Evolutionary conservation across 2,888 invertebrate species (phyloP).

Genomic region (Vanessa cardui): DNA sequence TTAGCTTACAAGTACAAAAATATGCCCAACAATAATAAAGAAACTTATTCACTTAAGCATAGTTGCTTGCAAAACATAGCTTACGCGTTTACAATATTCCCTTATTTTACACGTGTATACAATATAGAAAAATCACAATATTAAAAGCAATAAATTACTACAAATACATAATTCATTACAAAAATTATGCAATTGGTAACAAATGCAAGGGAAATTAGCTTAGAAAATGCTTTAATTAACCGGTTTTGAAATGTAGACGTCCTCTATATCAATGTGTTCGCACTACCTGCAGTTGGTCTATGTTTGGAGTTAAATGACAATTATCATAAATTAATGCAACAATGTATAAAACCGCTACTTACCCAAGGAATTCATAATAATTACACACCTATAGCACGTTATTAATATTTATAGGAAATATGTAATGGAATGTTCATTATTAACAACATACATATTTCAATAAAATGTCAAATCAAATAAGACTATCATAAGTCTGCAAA

Average conservation of each 20-base stretch:
- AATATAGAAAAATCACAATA: neutral
- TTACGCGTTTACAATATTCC: neutral
- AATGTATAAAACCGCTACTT: conserved; percentile 16
- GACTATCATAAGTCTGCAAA: no score
- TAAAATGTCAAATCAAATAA: neutral
- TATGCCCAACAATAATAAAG: no score
- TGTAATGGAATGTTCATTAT: conserved; percentile 18
- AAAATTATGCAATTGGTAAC: neutral
- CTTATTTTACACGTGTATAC: neutral
- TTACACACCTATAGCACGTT: conserved; percentile 11
- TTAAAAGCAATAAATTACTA: neutral
- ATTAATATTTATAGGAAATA: conserved; percentile 24
- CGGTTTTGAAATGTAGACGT: conserved; percentile 5
- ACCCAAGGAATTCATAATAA: conserved; percentile 22
- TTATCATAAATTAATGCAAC: conserved; percentile 23
- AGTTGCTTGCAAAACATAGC: neutral
- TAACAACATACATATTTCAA: neutral
- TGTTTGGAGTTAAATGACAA: conserved; percentile 22
- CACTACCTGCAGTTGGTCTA: neutral
- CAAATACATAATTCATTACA: conserved; percentile 7
- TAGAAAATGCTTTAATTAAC: conserved; percentile 1
- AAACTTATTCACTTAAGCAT: no score
- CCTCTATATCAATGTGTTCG: neutral
- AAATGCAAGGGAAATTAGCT: conserved; percentile 5
- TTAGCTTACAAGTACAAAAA: no score